Percentiles rank a stretch among this genome's conserved stretches.
Conservation (phyloP, 2,888 invertebrate genomes). For the Phlogophora meticulosa region DNA sequence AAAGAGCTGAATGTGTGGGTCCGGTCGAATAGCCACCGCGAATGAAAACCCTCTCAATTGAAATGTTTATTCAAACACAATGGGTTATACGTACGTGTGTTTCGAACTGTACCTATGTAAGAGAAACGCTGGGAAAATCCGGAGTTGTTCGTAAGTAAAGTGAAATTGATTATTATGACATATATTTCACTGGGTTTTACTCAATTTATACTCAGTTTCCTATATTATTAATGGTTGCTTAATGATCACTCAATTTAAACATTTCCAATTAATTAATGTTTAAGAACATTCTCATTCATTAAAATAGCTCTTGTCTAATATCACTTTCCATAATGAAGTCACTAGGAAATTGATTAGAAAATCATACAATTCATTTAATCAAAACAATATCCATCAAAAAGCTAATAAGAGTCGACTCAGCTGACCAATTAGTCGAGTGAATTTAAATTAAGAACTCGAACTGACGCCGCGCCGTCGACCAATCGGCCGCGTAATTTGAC, state of each 20-base stretch:
- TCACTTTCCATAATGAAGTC: constrained; percentile 9
- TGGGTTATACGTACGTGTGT: constrained; percentile 70
- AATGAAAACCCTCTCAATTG: constrained; percentile 85
- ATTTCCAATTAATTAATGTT: not conserved
- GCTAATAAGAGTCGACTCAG: constrained; percentile 69
- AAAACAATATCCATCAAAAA: constrained; percentile 73
- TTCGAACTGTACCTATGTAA: constrained; percentile 71
- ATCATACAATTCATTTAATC: constrained; percentile 62
- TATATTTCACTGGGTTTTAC: too few species aligned
- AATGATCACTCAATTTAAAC: not conserved
- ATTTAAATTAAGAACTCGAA: constrained; percentile 74
- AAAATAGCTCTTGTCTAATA: constrained; percentile 1
- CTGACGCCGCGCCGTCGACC: constrained; percentile 64
- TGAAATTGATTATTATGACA: constrained; percentile 18
- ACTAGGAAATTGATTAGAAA: constrained; percentile 54
- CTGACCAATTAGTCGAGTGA: constrained; percentile 73
- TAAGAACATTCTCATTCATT: not conserved
- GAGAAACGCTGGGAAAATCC: constrained; percentile 16
- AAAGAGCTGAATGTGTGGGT: constrained; percentile 84
- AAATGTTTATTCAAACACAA: constrained; percentile 88
- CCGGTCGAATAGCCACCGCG: constrained; percentile 81
- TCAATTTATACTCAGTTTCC: not conserved
- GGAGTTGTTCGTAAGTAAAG: constrained; percentile 2
- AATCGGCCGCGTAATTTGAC: constrained; percentile 73
- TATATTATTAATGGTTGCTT: not conserved